Base-by-base conservation (phyloP, 2,888 invertebrate genomes). In the Anthrax anthrax region DNA sequence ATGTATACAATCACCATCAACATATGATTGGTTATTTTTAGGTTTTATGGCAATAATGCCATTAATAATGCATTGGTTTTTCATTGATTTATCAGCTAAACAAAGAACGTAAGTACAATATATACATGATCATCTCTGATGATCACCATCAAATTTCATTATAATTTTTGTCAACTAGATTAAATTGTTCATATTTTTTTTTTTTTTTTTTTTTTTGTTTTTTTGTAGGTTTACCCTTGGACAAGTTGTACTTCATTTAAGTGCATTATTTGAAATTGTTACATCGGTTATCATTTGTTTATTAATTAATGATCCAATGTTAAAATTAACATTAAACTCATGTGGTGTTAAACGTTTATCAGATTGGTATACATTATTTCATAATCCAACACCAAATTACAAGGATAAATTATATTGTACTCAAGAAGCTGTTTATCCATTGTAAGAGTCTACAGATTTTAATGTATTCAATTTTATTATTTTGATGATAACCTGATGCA, bases 401-500 rank as follows among this genome's bases (percentile, higher is more conserved):
- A 84, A 85, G 48, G 78, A 80, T 51, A 84, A 83, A 17, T 66
- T 96, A 45, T 84, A 92, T 67, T 98, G 97, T 66, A 94, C 96
- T 0, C 94, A 97, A 61, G 97, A 98, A 70, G 92, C 95, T 47
- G 95, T 96, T 0, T 97, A 92, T 72, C 97, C 97, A 39, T 70
- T 97, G 90, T 96, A 76, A 78, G 83, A 76, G 44, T 43, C 40
- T 32, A 6, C 5, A 9, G 13, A 17, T 27, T 8, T 27, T 2
- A 27, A 27, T 27, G 23, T 8, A 8, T 27, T 27, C 23, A 8
- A 1, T 5, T 8, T 27, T 27, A 27, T 27, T 27, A 27, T 9
- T 27, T 23, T 23, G 4, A 6, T 2, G 9, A 27, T 27, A 27
- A n/a, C n/a, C n/a, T 18, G 23, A 2, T 8, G 4, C 16, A 14